A percentile compares a stretch with the other conserved stretches of the same genome.
Conservation (phyloP, 2,888 invertebrate species). For the Drosophila kokeensis region DNA sequence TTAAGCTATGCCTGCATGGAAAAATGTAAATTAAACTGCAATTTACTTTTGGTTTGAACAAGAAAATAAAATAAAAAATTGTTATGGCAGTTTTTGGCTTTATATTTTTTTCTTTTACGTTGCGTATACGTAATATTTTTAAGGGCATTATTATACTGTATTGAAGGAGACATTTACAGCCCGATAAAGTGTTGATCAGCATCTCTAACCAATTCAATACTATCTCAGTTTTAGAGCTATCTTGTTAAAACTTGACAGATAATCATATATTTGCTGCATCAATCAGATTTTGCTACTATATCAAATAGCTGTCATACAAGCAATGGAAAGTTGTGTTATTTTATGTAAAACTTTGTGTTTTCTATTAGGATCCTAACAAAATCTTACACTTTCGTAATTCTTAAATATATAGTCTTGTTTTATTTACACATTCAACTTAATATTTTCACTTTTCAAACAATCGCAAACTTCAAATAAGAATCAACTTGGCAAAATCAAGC, state of each 20-base stretch:
- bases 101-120: background rate
- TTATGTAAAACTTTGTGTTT: rapidly evolving
- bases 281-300: background rate
- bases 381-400: too few relatives aligned
- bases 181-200: background rate
- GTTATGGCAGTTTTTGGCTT: rapidly evolving
- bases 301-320: too few relatives aligned
- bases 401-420: too few relatives aligned
- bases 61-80: background rate
- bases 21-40: background rate
- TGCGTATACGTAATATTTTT: slow-evolving; percentile 4
- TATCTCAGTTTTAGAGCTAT: too few relatives aligned
- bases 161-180: rapidly evolving
- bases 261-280: background rate
- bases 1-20: too few relatives aligned
- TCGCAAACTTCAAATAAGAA: background rate
- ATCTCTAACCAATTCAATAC: background rate
- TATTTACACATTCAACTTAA: too few relatives aligned
- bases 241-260: too few relatives aligned
- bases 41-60: background rate
- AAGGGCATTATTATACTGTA: rapidly evolving
- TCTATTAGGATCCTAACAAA: too few relatives aligned
- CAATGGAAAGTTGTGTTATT: background rate
- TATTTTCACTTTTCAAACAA: background rate
- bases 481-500: background rate